A percentile compares a stretch with the other conserved stretches of the same genome.
Evolutionary conservation across 2,888 invertebrate species (phyloP).

Genomic region (Noctuana brunneofusca): DNA sequence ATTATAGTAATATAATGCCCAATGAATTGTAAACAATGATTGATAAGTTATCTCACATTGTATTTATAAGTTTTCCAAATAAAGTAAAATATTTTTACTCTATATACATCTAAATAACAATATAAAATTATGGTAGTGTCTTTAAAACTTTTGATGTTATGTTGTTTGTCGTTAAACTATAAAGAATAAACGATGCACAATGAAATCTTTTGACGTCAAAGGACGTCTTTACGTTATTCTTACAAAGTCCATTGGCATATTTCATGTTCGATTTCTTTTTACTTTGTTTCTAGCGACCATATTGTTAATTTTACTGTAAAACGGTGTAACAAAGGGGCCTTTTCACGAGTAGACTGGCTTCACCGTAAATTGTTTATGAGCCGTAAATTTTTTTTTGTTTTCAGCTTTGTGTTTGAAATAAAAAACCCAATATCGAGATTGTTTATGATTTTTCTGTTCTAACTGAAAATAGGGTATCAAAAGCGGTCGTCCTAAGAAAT

Average conservation of each 20-base stretch:
- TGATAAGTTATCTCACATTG: too few species aligned
- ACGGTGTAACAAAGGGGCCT: constrained; percentile 16
- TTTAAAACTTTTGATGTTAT: neutral
- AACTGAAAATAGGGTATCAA: constrained; percentile 1
- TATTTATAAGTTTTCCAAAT: too few species aligned
- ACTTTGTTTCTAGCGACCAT: constrained; percentile 18
- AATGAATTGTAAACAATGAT: too few species aligned
- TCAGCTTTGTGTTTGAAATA: constrained; percentile 2
- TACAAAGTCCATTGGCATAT: constrained; percentile 6
- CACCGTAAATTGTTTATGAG: constrained; percentile 16
- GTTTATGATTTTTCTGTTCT: neutral
- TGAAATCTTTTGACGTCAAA: neutral
- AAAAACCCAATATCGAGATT: neutral
- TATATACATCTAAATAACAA: too few species aligned
- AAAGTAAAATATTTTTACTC: too few species aligned
- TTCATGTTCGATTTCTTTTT: constrained; percentile 9
- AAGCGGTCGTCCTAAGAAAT: neutral
- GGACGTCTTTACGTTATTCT: neutral
- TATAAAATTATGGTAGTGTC: too few species aligned
- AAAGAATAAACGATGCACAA: neutral
- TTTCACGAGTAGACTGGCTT: constrained; percentile 4
- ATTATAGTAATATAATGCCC: too few species aligned
- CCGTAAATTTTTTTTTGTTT: constrained; percentile 15
- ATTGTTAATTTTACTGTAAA: constrained; percentile 14
- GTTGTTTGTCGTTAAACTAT: neutral